phyloP scores from a whole-genome alignment of 2,888 invertebrate species.

The Andrena camellia region DNA sequence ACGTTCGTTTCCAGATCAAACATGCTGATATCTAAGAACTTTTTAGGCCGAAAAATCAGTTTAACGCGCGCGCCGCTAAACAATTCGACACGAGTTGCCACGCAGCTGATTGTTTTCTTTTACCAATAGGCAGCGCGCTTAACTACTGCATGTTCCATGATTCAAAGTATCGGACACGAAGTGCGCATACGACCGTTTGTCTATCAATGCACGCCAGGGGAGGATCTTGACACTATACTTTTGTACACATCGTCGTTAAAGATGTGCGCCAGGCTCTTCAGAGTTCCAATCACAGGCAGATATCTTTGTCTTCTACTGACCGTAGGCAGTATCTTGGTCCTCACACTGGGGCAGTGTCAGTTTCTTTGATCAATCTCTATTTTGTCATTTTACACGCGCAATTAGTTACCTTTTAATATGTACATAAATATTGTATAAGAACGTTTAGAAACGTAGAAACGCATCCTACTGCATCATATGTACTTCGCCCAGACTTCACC shows the following conservation, averaged over 20 bases:
- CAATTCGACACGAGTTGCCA: too few species aligned
- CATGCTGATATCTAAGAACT: neutral
- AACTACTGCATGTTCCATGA: slow-evolving; percentile 89
- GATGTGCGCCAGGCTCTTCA: slow-evolving; percentile 91
- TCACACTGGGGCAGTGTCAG: slow-evolving; percentile 91
- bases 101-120: slow-evolving; percentile 72
- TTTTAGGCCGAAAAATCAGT: too few species aligned
- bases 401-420: neutral
- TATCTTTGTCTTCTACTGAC: slow-evolving; percentile 89
- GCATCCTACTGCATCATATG: too few species aligned
- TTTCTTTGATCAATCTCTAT: slow-evolving; percentile 85
- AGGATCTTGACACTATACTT: slow-evolving; percentile 91
- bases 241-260: slow-evolving; percentile 91
- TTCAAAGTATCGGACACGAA: slow-evolving; percentile 92
- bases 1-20: slow-evolving; percentile 14
- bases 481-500: too few species aligned
- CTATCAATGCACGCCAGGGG: slow-evolving; percentile 91
- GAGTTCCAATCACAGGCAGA: slow-evolving; percentile 90
- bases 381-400: slow-evolving; percentile 4
- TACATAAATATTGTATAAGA: neutral
- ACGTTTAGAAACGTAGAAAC: neutral
- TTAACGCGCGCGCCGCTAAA: neutral
- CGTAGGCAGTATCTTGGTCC: slow-evolving; percentile 87
- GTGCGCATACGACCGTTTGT: slow-evolving; percentile 92
- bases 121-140: slow-evolving; percentile 89